Base-by-base conservation (phyloP, 2,797 vertebrate species). In the Agapornis canus region DNA sequence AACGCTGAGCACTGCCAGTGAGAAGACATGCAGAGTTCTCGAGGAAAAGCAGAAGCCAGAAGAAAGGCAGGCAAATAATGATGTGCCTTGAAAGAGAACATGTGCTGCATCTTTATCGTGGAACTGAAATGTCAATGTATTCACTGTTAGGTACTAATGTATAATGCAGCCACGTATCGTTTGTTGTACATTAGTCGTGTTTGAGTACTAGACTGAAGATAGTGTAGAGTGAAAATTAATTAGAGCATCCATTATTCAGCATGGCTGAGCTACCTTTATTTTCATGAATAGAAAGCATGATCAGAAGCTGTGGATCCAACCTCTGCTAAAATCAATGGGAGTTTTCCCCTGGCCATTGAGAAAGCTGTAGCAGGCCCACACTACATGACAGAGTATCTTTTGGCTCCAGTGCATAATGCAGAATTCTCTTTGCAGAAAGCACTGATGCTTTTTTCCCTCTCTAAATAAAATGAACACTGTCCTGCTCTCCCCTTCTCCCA, bases 51-150 rank as follows among this genome's bases (percentile, higher is more conserved):
- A 78, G 87, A 32, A 91, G 70, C 59, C 70, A 82, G 66, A 75
- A 83, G 77, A 61, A 57, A 90, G 76, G 23, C 79, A 83, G 82
- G 52, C 54, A 91, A 72, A 91, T 86, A 94, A 65, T 86, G 66
- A 79, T 0, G 0, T 83, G 72, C 89, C 57, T 86, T 91, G 85
- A 79, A 88, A 82, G 82, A 79, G 66, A 82, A 79, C 82, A 92
- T 49, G 85, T 70, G 59, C 85, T 52, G 17, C 20, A 10, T 59
- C 73, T 92, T 90, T 88, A 83, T 84, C 80, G 6, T 26, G 80
- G 82, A 94, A 63, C 91, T 94, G 85, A 94, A 96, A 95, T 94
- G 80, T 91, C 89, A 94, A 61, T 84, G 73, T 84, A 92, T 92
- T 94, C 92, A 60, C 87, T 81, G 82, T 82, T 79, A 73, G 73